Percentiles rank a stretch among this genome's conserved stretches.
Evolutionary conservation across 1,140 invertebrate species (phyloP).

Genomic region (Cydia pomonella): DNA sequence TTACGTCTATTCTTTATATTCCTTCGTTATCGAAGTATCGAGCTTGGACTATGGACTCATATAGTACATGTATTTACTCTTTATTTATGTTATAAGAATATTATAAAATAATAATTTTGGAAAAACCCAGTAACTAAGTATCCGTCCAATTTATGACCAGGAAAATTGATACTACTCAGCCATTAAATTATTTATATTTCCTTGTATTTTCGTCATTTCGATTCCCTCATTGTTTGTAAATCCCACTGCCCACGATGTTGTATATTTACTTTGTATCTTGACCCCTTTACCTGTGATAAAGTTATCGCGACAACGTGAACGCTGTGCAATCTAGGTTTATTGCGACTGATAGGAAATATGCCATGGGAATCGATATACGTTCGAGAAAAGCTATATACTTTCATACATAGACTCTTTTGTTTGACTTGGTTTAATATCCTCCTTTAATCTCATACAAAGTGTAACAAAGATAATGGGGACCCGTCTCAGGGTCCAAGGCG

Average conservation of each 20-base stretch:
- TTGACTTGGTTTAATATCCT: too few relatives aligned
- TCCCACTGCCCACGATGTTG: not conserved
- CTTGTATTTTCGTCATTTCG: slow-evolving; percentile 1
- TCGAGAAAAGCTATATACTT: not conserved
- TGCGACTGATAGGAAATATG: slow-evolving; percentile 8
- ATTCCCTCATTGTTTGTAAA: not conserved
- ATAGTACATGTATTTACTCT: too few relatives aligned
- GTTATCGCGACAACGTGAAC: slow-evolving; percentile 9
- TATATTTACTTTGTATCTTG: not conserved
- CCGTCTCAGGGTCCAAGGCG: too few relatives aligned
- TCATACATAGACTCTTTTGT: not conserved
- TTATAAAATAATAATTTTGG: too few relatives aligned
- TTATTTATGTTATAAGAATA: too few relatives aligned
- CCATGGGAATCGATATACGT: not conserved
- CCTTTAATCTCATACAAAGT: too few relatives aligned
- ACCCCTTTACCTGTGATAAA: slow-evolving; percentile 18
- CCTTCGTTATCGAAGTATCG: too few relatives aligned
- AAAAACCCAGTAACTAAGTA: not conserved
- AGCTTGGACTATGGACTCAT: too few relatives aligned
- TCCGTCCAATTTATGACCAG: not conserved
- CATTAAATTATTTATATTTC: not conserved
- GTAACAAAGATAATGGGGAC: too few relatives aligned
- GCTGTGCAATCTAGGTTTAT: slow-evolving; percentile 21
- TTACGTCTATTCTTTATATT: too few relatives aligned
- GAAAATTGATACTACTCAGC: not conserved